Evolutionary conservation across 1,140 invertebrate species (phyloP).

Genomic region (Leptopilina boulardi): DNA sequence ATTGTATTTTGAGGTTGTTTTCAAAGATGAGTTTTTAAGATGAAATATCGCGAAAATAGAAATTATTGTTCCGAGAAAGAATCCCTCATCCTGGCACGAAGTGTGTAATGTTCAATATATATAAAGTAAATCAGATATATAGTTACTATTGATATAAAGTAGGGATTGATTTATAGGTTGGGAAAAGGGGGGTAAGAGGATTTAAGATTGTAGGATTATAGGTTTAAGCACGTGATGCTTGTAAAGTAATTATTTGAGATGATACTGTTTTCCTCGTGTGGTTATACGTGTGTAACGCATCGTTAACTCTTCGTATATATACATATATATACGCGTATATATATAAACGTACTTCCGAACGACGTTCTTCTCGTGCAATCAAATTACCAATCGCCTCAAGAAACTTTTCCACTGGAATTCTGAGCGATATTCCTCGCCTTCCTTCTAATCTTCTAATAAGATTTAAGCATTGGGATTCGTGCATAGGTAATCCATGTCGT

Average conservation of each 20-base stretch:
- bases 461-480: constrained; percentile 33
- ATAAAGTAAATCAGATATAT: no score
- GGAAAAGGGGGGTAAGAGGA: no score
- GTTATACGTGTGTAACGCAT: constrained; percentile 11
- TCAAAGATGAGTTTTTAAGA: no score
- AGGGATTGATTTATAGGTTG: constrained; percentile 11
- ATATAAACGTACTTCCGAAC: neutral
- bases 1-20: neutral
- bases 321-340: no score
- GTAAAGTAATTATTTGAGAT: constrained; percentile 28
- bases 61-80: no score
- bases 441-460: constrained; percentile 26
- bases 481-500: constrained; percentile 32
- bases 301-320: no score
- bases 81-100: no score
- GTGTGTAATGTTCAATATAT: no score
- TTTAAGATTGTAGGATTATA: constrained; percentile 8
- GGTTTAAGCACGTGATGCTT: constrained; percentile 19
- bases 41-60: no score
- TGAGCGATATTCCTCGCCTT: constrained; percentile 29
- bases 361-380: constrained; percentile 20
- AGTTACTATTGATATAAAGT: constrained; percentile 7
- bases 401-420: constrained; percentile 1
- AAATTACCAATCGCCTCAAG: neutral
- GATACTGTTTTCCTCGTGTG: constrained; percentile 11